Percentiles rank a stretch among this genome's conserved stretches.
These are phyloP conservation scores for Acanthurus tractus DNA, from an alignment of 2,797 vertebrate species.

Conservation along the genomic window DNA sequence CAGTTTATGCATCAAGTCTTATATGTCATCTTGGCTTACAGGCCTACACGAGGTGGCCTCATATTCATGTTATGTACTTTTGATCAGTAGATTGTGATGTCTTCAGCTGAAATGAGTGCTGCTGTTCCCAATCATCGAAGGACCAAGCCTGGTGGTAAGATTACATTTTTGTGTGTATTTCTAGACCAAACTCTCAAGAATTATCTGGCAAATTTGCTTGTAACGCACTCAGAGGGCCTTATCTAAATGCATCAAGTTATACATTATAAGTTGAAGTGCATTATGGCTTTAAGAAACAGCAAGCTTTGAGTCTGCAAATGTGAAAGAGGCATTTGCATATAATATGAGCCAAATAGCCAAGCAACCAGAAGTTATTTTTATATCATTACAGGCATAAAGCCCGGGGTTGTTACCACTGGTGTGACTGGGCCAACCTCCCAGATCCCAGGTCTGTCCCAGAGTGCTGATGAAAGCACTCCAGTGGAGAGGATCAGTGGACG, in stretches of 20 bases:
- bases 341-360: neutral
- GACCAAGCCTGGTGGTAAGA: constrained; percentile 82
- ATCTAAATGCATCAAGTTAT: no score
- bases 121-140: constrained; percentile 80
- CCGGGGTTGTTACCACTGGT: constrained; percentile 53
- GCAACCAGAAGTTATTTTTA: neutral
- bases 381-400: constrained; percentile 76
- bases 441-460: constrained; percentile 86
- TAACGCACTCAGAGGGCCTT: neutral
- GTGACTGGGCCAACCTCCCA: constrained; percentile 83
- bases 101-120: constrained; percentile 73
- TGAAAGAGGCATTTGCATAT: neutral
- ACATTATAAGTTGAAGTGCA: no score
- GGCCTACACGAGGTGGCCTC: neutral
- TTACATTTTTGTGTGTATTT: neutral
- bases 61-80: neutral
- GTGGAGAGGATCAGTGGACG: constrained; percentile 81
- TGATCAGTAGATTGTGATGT: constrained; percentile 13
- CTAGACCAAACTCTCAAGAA: no score
- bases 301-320: neutral
- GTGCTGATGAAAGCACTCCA: constrained; percentile 53
- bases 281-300: neutral
- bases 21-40: neutral
- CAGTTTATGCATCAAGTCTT: neutral
- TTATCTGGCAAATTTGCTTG: neutral